Evolutionary conservation across 2,113 vertebrate species (phyloP).

Genomic region (Gambusia affinis): DNA sequence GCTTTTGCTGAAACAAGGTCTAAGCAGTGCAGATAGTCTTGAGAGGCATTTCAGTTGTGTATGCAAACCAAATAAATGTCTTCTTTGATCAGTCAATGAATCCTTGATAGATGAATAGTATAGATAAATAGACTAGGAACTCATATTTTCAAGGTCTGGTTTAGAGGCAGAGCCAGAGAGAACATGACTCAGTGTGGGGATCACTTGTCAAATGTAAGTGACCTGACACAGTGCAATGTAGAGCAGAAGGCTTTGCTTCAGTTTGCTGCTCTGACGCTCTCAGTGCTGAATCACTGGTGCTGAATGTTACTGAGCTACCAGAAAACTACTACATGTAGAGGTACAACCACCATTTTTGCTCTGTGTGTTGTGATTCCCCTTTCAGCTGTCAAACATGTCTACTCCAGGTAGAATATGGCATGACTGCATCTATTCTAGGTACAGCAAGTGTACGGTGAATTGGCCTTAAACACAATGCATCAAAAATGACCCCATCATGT

Average conservation of each 20-base stretch:
- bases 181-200: neutral
- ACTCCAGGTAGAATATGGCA: neutral
- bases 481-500: neutral
- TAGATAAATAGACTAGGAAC: neutral
- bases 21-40: neutral
- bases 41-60: neutral
- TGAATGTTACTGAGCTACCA: conserved; percentile 5
- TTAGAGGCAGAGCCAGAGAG: neutral
- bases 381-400: conserved; percentile 6
- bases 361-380: neutral
- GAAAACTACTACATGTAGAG: neutral
- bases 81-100: no score
- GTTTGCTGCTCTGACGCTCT: conserved; percentile 6
- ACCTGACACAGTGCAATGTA: conserved; percentile 7
- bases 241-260: neutral
- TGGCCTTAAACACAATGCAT: no score
- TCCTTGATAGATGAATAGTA: neutral
- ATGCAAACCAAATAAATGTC: neutral
- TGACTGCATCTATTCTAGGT: neutral
- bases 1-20: no score
- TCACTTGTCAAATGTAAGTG: conserved; percentile 8
- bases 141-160: neutral
- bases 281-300: neutral
- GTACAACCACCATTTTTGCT: neutral
- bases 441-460: neutral